Evolutionary conservation across 2,113 vertebrate genomes (phyloP), one percentile per base, ranked within the genome.

Genomic region (Seriola quinqueradiata): DNA sequence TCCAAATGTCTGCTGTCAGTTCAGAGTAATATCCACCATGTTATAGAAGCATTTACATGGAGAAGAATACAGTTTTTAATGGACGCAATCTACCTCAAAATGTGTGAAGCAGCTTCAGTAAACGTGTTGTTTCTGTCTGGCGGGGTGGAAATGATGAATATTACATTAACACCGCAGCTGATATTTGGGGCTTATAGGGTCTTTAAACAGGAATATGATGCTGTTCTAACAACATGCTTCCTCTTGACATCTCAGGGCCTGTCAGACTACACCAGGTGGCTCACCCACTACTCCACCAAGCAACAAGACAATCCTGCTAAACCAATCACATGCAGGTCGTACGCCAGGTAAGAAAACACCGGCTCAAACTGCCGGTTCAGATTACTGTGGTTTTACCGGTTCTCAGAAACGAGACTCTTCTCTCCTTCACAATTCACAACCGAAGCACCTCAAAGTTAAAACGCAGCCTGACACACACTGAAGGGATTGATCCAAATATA

Each of bases 251-350:
- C 50, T 65, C 71, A 96, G 96, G 95, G 94, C n/a, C 88, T 97
- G 71, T 92, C 94, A 8, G 95, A 97, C 86, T 97, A 97, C 87
- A 96, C 95, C 46, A 96, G 95, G 89, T 97, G 96, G 95, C 93
- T 96, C 42, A 89, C 94, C 2, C 93, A 93, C 80, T 97, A 96
- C 87, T 95, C 96, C 63, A 88, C 91, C 68, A 95, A 95, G 81
- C 92, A 94, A 65, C 93, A 92, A 54, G 84, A 92, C 61, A 82
- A 61, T 2, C 67, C 87, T 11, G 92, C 90, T 28, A 92, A 93
- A 40, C 90, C 94, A 0, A 95, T 96, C 85, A 94, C 88, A 3
- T 93, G 87, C 75, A 85, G 95, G 4, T 95, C 95, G 0, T 96
- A 93, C 3, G 96, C 96, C 73, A 95, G 96, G 96, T 97, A 65